Evolutionary conservation across 2,797 vertebrate genomes (phyloP), one percentile per base, ranked within the genome.

Genomic region (Bothrops alternatus): DNA sequence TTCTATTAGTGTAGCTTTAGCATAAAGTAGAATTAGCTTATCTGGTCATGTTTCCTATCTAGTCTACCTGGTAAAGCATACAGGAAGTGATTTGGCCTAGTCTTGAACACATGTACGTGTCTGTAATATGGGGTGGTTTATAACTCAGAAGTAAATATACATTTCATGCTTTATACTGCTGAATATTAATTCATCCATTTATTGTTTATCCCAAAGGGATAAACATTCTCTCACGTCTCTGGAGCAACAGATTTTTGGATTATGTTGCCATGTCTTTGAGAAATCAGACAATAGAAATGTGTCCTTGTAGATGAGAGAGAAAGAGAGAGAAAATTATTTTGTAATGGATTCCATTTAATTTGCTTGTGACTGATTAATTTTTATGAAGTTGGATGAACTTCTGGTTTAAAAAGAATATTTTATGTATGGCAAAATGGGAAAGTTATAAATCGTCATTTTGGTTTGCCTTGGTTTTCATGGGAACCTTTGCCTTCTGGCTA

Each of bases 381-480:
- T 58, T 58, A 32, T 82, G 90, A 95, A 93, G 95, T 26, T 73
- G 87, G 87, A 86, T 92, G 93, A 55, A 92, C 94, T 96, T 91
- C 60, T 88, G 86, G 91, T 37, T 93, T 91, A 97, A 96, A 96
- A 93, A 3, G 90, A 94, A 95, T 94, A 91, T 94, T 94, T 93
- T 95, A 61, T 93, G 87, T 91, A 95, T 93, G 91, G 89, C 93
- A 95, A 90, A 65, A 96, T 95, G 63, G 61, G 32, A 26, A 90
- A 90, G 93, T 95, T 95, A 95, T 94, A 94, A 96, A 96, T 95
- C 93, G 25, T 25, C 26, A n/a, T 94, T 93, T 94, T 93, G 92
- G 89, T 91, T 96, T 93, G 91, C 73, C 42, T 88, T 94, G 87
- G 26, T 85, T 94, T 94, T 90, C 90, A 93, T 92, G 61, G 88